Conservation (phyloP, 2,888 invertebrate genomes). For the Chrysodeixis includens region DNA sequence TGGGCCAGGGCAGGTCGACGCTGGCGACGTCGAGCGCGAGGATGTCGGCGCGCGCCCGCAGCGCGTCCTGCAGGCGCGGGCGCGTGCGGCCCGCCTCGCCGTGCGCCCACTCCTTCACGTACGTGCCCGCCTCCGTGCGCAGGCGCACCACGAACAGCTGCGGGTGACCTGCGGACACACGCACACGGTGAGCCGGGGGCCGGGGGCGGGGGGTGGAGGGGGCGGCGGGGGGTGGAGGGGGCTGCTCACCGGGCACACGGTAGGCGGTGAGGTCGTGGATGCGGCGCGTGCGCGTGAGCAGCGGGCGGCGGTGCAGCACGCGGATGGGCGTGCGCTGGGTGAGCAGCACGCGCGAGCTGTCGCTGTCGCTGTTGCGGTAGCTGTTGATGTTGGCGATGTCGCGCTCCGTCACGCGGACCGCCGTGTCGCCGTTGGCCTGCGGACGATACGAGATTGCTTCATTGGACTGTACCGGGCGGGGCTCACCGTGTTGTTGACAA, state of each 20-base stretch:
- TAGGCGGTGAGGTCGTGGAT: conserved; percentile 90
- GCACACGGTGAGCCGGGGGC: too few species aligned
- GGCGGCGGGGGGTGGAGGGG: too few species aligned
- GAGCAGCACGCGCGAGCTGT: conserved; percentile 88
- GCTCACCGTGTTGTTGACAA: too few species aligned
- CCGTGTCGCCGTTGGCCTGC: conserved; percentile 34
- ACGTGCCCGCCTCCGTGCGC: conserved; percentile 97
- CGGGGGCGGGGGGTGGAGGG: too few species aligned
- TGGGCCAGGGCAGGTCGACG: conserved; percentile 94
- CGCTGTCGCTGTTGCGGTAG: conserved; percentile 64
- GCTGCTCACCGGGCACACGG: conserved; percentile 78
- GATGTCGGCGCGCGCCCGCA: conserved; percentile 94
- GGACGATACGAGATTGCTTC: conserved; percentile 30
- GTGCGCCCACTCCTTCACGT: conserved; percentile 99
- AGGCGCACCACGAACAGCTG: conserved; percentile 91
- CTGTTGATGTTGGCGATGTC: conserved; percentile 87
- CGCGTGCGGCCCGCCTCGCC: conserved; percentile 97
- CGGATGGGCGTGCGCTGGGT: conserved; percentile 96
- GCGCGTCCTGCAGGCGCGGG: conserved; percentile 92
- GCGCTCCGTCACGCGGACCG: conserved; percentile 77
- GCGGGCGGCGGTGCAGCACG: conserved; percentile 95
- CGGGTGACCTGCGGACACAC: conserved; percentile 70
- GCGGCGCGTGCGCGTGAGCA: conserved; percentile 91
- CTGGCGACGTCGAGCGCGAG: conserved; percentile 96
- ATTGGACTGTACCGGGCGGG: too few species aligned